Percentiles rank a stretch among this genome's conserved stretches.
These are phyloP conservation scores for Steinernema hermaphroditum DNA, from an alignment of 2,888 invertebrate genomes.

Conservation along the genomic window DNA sequence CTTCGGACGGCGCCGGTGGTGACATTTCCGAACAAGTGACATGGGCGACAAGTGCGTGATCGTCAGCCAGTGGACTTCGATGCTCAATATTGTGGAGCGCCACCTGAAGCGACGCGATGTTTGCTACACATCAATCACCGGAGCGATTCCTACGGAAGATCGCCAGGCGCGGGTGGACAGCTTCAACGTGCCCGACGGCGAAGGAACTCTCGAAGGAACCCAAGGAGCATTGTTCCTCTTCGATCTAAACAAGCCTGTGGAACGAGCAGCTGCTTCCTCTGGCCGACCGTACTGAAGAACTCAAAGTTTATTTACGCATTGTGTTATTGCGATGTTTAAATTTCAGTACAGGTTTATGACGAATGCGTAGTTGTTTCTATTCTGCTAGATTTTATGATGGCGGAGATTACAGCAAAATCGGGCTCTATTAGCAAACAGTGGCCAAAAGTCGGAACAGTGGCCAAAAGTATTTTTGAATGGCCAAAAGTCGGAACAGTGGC, in stretches of 20 bases:
- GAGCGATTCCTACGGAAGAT: conserved; percentile 72
- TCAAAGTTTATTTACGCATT: too few species aligned
- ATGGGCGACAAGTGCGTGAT: conserved; percentile 70
- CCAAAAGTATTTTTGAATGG: too few species aligned
- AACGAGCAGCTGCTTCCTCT: too few species aligned
- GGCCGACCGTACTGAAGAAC: too few species aligned
- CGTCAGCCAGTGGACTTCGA: conserved; percentile 89
- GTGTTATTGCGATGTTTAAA: too few species aligned
- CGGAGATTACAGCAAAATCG: too few species aligned
- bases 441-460: too few species aligned
- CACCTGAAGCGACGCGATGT: conserved; percentile 70
- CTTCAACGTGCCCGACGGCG: conserved; percentile 74
- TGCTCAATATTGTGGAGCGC: conserved; percentile 76
- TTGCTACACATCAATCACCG: conserved; percentile 76
- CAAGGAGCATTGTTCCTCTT: conserved; percentile 56
- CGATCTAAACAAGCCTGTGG: conserved; percentile 47
- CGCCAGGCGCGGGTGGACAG: conserved; percentile 71
- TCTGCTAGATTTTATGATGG: too few species aligned
- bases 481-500: too few species aligned
- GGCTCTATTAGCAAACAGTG: too few species aligned
- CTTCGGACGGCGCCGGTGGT: not conserved
- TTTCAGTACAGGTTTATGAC: too few species aligned
- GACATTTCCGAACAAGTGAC: conserved; percentile 33
- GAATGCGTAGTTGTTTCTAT: too few species aligned
- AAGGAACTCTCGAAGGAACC: conserved; percentile 68